Evolutionary conservation across 1,140 invertebrate genomes (phyloP).

Genomic region (Drosophila orena): DNA sequence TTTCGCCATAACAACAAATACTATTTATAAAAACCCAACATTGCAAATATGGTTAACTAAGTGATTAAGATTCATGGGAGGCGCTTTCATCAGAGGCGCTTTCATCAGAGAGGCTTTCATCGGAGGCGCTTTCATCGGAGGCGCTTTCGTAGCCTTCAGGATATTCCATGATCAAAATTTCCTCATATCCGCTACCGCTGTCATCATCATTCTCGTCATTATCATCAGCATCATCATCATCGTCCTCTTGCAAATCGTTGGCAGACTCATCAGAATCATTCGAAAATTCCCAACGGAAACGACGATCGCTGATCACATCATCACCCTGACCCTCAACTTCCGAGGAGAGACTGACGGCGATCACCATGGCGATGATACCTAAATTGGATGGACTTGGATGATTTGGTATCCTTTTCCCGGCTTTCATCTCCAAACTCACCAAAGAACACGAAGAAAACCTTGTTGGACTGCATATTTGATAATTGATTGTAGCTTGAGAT

Average conservation of each 20-base stretch:
- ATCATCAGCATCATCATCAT: neutral
- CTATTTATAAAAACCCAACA: constrained; percentile 33
- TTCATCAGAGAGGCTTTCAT: constrained; percentile 1
- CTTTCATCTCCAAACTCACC: constrained; percentile 39
- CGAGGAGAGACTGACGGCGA: constrained; percentile 22
- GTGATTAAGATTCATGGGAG: constrained; percentile 24
- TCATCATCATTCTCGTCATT: neutral
- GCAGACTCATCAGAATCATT: constrained; percentile 1
- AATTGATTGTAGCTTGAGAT: constrained; percentile 22
- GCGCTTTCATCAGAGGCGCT: constrained; percentile 2
- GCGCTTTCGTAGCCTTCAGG: neutral
- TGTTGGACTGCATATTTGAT: constrained; percentile 57
- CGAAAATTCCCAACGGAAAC: constrained; percentile 58
- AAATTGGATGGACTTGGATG: neutral
- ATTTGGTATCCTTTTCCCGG: too few relatives aligned
- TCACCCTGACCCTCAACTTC: constrained; percentile 3
- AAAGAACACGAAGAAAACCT: constrained; percentile 54
- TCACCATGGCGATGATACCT: constrained; percentile 59
- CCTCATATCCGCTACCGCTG: neutral
- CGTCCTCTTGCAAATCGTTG: constrained; percentile 5
- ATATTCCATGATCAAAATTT: constrained; percentile 4
- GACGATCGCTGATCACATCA: constrained; percentile 59
- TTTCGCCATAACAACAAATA: constrained; percentile 4
- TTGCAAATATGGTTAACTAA: neutral
- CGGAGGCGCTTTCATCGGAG: neutral